Conservation (phyloP, 1,140 invertebrate species). For the Anadara kagoshimensis region DNA sequence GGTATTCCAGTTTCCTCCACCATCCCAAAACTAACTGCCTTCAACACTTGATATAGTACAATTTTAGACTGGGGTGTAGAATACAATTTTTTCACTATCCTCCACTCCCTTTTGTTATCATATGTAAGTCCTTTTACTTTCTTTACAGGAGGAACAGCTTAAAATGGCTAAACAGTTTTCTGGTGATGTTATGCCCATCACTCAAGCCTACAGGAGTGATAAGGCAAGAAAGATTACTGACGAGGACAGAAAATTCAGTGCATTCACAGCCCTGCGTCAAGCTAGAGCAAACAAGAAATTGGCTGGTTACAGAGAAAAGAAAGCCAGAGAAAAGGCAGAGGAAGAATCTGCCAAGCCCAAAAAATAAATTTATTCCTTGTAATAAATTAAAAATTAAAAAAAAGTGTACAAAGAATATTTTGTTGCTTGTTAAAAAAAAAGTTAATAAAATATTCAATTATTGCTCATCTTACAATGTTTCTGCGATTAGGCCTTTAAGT, state of each 20-base stretch:
- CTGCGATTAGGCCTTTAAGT: too few relatives aligned
- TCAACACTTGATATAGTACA: too few relatives aligned
- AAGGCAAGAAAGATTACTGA: slow-evolving; percentile 90
- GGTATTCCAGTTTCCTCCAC: too few relatives aligned
- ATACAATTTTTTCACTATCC: too few relatives aligned
- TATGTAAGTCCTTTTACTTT: background rate
- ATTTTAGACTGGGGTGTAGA: too few relatives aligned
- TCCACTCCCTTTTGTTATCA: too few relatives aligned
- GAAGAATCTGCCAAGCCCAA: slow-evolving; percentile 48
- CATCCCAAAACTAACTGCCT: too few relatives aligned
- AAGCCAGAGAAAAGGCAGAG: slow-evolving; percentile 50
- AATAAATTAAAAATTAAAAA: too few relatives aligned
- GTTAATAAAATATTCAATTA: too few relatives aligned
- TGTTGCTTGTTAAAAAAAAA: too few relatives aligned
- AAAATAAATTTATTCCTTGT: slow-evolving; percentile 24
- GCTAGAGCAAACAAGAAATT: slow-evolving; percentile 92
- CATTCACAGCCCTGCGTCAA: slow-evolving; percentile 87
- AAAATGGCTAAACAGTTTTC: slow-evolving; percentile 92
- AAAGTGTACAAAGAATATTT: too few relatives aligned
- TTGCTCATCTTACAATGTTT: too few relatives aligned
- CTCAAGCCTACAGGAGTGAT: slow-evolving; percentile 76
- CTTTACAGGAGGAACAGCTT: slow-evolving; percentile 87
- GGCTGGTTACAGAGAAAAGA: slow-evolving; percentile 77
- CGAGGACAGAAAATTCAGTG: slow-evolving; percentile 93
- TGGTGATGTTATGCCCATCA: slow-evolving; percentile 86